These are phyloP conservation scores for Rotaria sp. DNA, from an alignment of 2,888 invertebrate genomes.

Conservation along the genomic window DNA sequence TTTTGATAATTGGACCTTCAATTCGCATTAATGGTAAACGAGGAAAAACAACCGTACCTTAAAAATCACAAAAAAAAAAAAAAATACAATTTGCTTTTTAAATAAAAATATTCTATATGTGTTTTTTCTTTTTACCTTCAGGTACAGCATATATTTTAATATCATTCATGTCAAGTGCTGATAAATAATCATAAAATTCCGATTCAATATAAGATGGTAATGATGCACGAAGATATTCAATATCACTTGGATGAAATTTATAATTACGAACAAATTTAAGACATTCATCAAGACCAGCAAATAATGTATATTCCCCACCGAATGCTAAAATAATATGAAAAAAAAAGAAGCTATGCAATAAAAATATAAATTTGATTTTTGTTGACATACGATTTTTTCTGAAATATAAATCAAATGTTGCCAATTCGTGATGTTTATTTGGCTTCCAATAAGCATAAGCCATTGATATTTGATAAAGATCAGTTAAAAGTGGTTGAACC, in stretches of 20 bases:
- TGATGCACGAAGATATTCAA: slow-evolving; percentile 76
- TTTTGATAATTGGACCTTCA: slow-evolving; percentile 88
- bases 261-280: slow-evolving; percentile 83
- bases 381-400: slow-evolving; percentile 67
- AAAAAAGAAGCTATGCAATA: background rate
- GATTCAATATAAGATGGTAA: slow-evolving; percentile 76
- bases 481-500: slow-evolving; percentile 51
- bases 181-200: slow-evolving; percentile 79
- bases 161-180: slow-evolving; percentile 71
- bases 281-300: slow-evolving; percentile 92
- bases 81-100: too few relatives aligned
- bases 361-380: background rate
- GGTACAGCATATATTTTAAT: slow-evolving; percentile 80
- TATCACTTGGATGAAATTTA: slow-evolving; percentile 79
- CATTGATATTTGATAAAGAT: slow-evolving; percentile 96
- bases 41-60: slow-evolving; percentile 86
- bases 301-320: slow-evolving; percentile 93
- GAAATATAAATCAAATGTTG: slow-evolving; percentile 94
- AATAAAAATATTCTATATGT: slow-evolving; percentile 29
- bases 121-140: slow-evolving; percentile 63
- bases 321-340: slow-evolving; percentile 62
- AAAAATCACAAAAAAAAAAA: too few relatives aligned
- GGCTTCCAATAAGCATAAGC: slow-evolving; percentile 98
- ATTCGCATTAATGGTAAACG: slow-evolving; percentile 85
- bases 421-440: slow-evolving; percentile 78